Percentiles rank a stretch among this genome's conserved stretches.
These are phyloP conservation scores for Corynorhinus townsendii DNA, from an alignment of 2,113 vertebrate species.

Conservation along the genomic window DNA sequence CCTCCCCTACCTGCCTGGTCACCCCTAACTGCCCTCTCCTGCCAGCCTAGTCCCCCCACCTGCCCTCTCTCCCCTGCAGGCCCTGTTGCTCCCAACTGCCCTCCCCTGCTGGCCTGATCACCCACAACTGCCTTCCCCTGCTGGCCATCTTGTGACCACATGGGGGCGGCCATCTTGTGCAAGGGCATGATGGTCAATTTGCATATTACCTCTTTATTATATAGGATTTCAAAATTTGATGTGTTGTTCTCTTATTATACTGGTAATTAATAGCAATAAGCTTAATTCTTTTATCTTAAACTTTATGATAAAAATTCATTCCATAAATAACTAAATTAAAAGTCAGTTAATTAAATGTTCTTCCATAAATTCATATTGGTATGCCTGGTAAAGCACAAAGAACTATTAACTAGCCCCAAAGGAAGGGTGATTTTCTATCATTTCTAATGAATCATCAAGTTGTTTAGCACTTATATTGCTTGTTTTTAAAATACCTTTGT, in stretches of 20 bases:
- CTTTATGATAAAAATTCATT: constrained; percentile 9
- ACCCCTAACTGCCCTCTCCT: too few species aligned
- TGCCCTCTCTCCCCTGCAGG: too few species aligned
- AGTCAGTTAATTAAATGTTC: not conserved
- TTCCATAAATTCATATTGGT: not conserved
- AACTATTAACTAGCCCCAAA: not conserved
- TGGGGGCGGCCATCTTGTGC: too few species aligned
- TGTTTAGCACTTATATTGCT: not conserved
- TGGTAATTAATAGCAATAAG: not conserved
- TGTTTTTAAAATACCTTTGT: not conserved
- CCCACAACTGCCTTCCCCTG: too few species aligned
- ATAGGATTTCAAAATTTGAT: not conserved
- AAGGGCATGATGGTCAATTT: too few species aligned
- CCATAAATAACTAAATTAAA: not conserved
- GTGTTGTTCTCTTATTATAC: not conserved
- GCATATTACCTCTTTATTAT: too few species aligned
- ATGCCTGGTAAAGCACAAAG: not conserved
- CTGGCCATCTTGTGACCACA: too few species aligned
- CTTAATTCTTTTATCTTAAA: not conserved
- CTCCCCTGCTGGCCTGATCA: too few species aligned
- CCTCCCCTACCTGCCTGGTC: too few species aligned
- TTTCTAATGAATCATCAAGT: not conserved
- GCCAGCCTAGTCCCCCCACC: too few species aligned
- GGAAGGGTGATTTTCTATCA: not conserved
- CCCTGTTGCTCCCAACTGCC: too few species aligned